phyloP scores from a whole-genome alignment of 1,140 invertebrate genomes.

The Leptinotarsa defecta region DNA sequence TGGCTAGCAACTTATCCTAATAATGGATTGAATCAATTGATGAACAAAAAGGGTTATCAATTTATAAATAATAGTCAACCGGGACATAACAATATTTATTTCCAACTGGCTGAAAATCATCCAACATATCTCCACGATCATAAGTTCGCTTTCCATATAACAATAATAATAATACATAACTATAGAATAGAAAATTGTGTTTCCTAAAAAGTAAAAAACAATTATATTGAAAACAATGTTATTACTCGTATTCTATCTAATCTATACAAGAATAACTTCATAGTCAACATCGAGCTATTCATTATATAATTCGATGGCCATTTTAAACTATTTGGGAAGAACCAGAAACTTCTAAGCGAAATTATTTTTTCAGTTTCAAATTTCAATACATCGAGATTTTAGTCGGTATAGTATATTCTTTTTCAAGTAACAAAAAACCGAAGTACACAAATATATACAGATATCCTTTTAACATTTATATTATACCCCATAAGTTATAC shows the following conservation, averaged over 20 bases:
- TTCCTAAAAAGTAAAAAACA: background rate
- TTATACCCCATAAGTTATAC: background rate
- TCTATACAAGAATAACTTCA: slow-evolving; percentile 3
- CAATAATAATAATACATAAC: background rate
- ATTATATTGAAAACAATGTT: background rate
- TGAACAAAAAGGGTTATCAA: too few species aligned
- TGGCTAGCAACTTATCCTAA: too few species aligned
- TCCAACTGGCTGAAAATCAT: background rate
- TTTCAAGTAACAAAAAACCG: background rate
- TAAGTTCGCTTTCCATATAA: background rate
- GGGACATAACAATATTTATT: background rate
- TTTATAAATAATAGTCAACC: background rate
- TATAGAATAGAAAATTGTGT: background rate
- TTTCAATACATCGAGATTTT: background rate
- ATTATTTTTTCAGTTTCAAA: background rate
- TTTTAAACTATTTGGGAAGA: slow-evolving; percentile 16
- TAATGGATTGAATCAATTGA: too few species aligned
- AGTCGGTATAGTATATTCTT: background rate
- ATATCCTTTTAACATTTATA: slow-evolving; percentile 4
- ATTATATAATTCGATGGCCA: slow-evolving; percentile 13
- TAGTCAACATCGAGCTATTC: background rate
- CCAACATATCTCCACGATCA: background rate
- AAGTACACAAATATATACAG: slow-evolving; percentile 4
- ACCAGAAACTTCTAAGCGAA: slow-evolving; percentile 5
- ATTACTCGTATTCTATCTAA: background rate